These are phyloP conservation scores for Limnodromus scolopaceus DNA, from an alignment of 2,797 vertebrate genomes.

Conservation along the genomic window DNA sequence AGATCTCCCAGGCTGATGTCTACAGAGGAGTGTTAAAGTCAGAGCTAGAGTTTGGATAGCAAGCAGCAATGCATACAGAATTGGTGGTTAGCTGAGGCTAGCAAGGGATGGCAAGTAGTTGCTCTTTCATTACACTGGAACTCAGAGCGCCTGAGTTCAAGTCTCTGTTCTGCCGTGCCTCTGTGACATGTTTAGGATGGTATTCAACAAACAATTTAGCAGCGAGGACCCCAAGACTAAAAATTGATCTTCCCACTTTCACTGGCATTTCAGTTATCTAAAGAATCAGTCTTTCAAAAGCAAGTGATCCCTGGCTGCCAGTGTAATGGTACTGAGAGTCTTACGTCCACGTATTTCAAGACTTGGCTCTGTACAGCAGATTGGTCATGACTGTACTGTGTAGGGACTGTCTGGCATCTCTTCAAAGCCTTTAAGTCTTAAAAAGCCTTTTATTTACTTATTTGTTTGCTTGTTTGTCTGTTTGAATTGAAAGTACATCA, in stretches of 20 bases:
- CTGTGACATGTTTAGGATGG: neutral
- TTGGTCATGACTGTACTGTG: neutral
- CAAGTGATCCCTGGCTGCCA: neutral
- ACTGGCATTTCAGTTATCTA: neutral
- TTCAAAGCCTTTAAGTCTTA: neutral
- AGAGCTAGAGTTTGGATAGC: neutral
- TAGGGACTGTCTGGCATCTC: neutral
- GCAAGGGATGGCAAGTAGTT: neutral
- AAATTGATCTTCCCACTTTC: neutral
- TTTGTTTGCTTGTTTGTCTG: neutral
- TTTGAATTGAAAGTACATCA: neutral
- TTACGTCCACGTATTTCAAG: neutral
- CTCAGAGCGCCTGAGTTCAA: neutral
- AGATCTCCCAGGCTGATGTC: neutral
- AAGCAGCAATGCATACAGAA: neutral
- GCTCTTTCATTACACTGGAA: rapidly evolving
- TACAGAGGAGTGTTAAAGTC: neutral
- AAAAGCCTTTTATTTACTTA: neutral
- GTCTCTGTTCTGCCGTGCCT: neutral
- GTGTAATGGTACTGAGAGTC: no score
- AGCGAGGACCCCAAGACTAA: neutral
- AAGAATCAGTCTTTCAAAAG: neutral
- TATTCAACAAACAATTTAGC: neutral
- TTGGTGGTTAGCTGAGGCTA: neutral
- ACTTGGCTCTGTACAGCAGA: neutral